phyloP scores from a whole-genome alignment of 1,140 invertebrate species.

The Drosophila kanapiae region DNA sequence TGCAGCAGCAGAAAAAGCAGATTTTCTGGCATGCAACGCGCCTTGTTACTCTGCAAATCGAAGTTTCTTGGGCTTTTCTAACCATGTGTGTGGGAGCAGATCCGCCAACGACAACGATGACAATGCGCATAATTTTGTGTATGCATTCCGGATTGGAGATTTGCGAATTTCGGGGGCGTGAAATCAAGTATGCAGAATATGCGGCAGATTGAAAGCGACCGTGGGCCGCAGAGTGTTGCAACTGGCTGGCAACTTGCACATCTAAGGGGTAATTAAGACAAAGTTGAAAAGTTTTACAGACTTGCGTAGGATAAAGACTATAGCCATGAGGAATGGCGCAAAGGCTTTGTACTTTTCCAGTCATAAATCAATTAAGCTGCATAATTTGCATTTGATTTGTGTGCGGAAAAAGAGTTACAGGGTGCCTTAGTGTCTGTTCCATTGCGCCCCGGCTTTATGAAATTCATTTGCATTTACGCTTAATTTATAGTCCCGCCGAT shows the following conservation, averaged over 20 bases:
- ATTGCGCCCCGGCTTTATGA: constrained; percentile 47
- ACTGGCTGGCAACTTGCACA: not conserved
- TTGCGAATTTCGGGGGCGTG: constrained; percentile 59
- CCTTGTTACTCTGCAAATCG: constrained; percentile 61
- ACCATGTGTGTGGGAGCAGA: constrained; percentile 71
- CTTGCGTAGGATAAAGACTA: constrained; percentile 49
- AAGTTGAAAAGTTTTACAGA: constrained; percentile 74
- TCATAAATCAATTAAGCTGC: constrained; percentile 79
- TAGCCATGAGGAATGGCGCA: constrained; percentile 62
- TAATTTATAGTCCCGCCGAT: constrained; percentile 62
- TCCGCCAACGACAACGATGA: constrained; percentile 45
- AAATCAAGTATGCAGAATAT: constrained; percentile 81
- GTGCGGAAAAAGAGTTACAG: constrained; percentile 41
- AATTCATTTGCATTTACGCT: constrained; percentile 60
- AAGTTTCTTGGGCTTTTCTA: constrained; percentile 38
- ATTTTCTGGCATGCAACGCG: constrained; percentile 50
- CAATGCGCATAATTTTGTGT: constrained; percentile 81
- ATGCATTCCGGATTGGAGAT: constrained; percentile 65
- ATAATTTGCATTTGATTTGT: constrained; percentile 84
- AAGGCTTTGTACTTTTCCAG: constrained; percentile 44
- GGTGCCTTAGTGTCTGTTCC: constrained; percentile 7
- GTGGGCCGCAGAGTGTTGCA: constrained; percentile 33
- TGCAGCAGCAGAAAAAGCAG: constrained; percentile 30
- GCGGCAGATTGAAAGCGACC: constrained; percentile 39
- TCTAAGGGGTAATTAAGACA: constrained; percentile 69